A percentile compares a stretch with the other conserved stretches of the same genome.
These are phyloP conservation scores for Ferrisia virgata DNA, from an alignment of 2,888 invertebrate species.

Conservation along the genomic window DNA sequence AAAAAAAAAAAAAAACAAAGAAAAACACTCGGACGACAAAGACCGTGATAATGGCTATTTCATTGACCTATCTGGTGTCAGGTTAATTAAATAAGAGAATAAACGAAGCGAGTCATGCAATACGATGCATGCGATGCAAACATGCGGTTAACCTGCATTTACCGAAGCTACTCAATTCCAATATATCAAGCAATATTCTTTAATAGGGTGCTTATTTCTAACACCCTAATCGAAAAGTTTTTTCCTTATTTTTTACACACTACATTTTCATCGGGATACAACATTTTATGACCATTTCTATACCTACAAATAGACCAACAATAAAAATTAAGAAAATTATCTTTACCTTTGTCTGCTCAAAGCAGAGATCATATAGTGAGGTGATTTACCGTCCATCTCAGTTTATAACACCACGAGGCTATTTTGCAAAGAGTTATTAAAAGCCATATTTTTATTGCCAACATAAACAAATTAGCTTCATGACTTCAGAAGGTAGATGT, in stretches of 20 bases:
- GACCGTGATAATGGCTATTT: slow-evolving; percentile 44
- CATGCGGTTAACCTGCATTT: slow-evolving; percentile 27
- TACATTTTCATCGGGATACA: too few species aligned
- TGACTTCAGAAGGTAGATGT: too few species aligned
- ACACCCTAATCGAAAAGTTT: neutral
- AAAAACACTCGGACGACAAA: slow-evolving; percentile 31
- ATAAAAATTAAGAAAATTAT: too few species aligned
- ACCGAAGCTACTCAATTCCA: neutral
- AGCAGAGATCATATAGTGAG: too few species aligned
- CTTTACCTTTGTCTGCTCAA: too few species aligned
- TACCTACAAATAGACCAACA: too few species aligned
- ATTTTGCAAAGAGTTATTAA: too few species aligned
- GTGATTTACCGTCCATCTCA: too few species aligned
- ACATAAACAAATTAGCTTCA: too few species aligned
- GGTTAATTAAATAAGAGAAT: slow-evolving; percentile 44
- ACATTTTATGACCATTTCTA: too few species aligned
- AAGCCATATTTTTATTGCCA: too few species aligned
- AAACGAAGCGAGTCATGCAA: slow-evolving; percentile 44
- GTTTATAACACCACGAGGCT: too few species aligned
- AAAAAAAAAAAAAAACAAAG: slow-evolving; percentile 12
- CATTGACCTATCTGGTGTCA: slow-evolving; percentile 44
- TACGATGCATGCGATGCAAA: slow-evolving; percentile 44
- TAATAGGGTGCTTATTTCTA: neutral
- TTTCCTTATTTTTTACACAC: neutral
- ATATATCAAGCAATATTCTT: neutral